Base-by-base conservation (phyloP, 2,888 invertebrate genomes). In the Anthrax anthrax region DNA sequence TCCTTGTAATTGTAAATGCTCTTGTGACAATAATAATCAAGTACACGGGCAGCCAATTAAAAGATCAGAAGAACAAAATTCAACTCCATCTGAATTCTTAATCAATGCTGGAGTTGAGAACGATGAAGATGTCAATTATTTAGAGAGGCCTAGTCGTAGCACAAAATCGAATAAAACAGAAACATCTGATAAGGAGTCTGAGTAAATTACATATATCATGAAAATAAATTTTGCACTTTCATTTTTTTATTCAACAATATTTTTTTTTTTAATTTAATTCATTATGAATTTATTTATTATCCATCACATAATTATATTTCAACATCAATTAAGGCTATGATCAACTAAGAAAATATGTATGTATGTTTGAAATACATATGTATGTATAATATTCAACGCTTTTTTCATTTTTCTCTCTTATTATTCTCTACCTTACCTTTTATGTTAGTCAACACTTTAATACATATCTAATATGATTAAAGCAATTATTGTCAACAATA, bases 1-100 rank as follows among this genome's bases (percentile, higher is more conserved):
- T 3, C 41, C 46, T 2, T 46, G 46, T 29, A 34, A 36, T 18
- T 46, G 49, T 19, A 42, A 44, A 38, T 50, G 47, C 40, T 39
- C 47, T 18, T 50, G 39, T 13, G 17, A 39, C 19, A 23, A 39
- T 8, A 37, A 37, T 1, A 5, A 37, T 8, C 18, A 41, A 29
- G 14, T 23, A 13, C 46, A 46, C 14, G 42, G 42, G 2, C 42
- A 42, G 3, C 39, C 34, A 13, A 42, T 38, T 2, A 46, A 46
- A 23, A 18, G 43, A n/a, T 45, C 42, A 16, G 43, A 46, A 32
- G 27, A 14, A 40, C 27, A 39, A 19, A 42, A 44, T 37, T 13
- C 14, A 34, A 36, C 39, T 27, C 37, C 34, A 18, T 32, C 47
- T 6, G 18, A 39, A 23, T 16, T 27, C 14, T 38, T 37, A 12